Evolutionary conservation across 2,888 invertebrate genomes (phyloP), one percentile per base, ranked within the genome.

Genomic region (Electrophaes corylata): DNA sequence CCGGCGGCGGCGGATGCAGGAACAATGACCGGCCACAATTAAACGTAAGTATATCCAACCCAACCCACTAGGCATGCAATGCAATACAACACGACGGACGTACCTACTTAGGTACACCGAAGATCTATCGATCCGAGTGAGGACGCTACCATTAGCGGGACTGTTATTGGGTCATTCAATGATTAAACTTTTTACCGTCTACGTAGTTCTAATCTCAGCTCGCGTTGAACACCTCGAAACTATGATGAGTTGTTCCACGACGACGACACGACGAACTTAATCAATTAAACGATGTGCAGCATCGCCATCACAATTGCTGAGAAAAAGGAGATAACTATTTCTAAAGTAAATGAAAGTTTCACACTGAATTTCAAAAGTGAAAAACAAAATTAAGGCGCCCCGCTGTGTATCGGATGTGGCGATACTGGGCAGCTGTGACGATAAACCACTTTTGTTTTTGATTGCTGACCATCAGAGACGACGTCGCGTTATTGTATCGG

Each of bases 1-100:
- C 71, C 81, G 84, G 84, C 84, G 80, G 78, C 81, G 67, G 72
- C 81, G 84, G 84, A 84, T 80, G 78, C 72, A 74, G 78, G 81
- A 78, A 85, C 83, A 83, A 84, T 79, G 78, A 72, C 69, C 70
- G 58, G 56, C 56, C 72, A 73, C 83, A 82, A 84, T 83, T 84
- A 84, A 73, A 71, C 68, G 70, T 67, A n/a, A n/a, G n/a, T n/a
- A 16, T 40, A 33, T 29, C 26, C 26, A 10, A 40, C 12, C 40
- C 62, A 50, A 48, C 41, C 14, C 43, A 4, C 10, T 48, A 26
- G 16, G 16, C 19, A 23, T 4, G 37, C 5, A 33, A 12, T 2
- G 3, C 19, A 29, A 14, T 26, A n/a, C 18, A 18, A 62, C 66
- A 33, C 49, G 49, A 60, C 64, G 65, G 61, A 58, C 65, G 60